These are phyloP conservation scores for Trichogramma dendrolimi DNA, from an alignment of 2,888 invertebrate species.

Conservation along the genomic window DNA sequence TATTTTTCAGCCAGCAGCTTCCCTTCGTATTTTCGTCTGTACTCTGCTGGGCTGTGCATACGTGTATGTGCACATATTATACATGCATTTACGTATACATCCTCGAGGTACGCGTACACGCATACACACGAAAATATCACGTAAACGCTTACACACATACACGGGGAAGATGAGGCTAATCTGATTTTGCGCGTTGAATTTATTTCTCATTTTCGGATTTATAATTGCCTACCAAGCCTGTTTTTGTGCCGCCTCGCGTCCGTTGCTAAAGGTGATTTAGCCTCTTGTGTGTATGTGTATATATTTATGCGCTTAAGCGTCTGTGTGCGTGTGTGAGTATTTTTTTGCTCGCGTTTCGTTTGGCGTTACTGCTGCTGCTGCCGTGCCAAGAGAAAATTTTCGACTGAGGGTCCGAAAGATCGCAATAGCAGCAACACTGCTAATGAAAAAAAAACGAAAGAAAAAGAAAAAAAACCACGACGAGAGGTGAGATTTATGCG, in stretches of 20 bases:
- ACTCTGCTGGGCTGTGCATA: too few species aligned
- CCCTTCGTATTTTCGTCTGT: too few species aligned
- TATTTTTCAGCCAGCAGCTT: too few species aligned
- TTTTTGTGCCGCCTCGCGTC: neutral
- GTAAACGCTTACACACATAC: too few species aligned
- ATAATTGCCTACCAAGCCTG: conserved; percentile 22
- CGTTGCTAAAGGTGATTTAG: neutral
- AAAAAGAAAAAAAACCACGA: neutral
- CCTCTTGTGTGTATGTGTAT: neutral
- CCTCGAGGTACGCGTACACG: too few species aligned
- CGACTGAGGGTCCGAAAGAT: neutral
- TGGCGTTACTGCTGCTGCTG: neutral
- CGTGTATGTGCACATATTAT: too few species aligned
- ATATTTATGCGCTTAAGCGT: neutral
- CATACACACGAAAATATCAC: too few species aligned
- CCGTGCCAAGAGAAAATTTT: conserved; percentile 2
- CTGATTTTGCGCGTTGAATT: conserved; percentile 28
- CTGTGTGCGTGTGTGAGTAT: neutral
- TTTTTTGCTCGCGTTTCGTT: neutral
- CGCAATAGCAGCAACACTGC: neutral
- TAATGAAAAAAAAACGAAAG: neutral
- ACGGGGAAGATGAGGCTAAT: conserved; percentile 15
- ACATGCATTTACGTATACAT: too few species aligned
- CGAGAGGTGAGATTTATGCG: neutral
- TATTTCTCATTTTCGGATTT: conserved; percentile 31